Evolutionary conservation across 2,797 vertebrate species (phyloP).

Genomic region (Cichlasoma orientale): DNA sequence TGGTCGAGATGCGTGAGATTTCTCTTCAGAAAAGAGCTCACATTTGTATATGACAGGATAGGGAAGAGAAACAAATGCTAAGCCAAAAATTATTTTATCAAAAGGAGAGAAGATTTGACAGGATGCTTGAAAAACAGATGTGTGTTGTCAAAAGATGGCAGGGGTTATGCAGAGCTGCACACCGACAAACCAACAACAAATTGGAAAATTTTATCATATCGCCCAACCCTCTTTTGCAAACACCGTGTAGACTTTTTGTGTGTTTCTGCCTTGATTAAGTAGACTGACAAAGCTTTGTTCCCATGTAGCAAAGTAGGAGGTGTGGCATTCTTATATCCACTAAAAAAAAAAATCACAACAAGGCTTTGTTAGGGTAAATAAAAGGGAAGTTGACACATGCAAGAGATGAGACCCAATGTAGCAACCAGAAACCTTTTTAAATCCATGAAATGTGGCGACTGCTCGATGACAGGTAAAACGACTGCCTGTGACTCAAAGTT

Average conservation of each 20-base stretch:
- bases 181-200: not conserved
- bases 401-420: accelerated
- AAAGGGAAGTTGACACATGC: too few species aligned
- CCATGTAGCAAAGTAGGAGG: not conserved
- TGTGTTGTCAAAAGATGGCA: not conserved
- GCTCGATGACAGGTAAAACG: not conserved
- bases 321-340: not conserved
- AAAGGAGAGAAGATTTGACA: not conserved
- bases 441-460: not conserved
- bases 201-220: not conserved
- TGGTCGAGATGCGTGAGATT: constrained; percentile 1
- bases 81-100: not conserved
- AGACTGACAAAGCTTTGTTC: not conserved
- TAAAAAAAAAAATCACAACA: not conserved
- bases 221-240: not conserved
- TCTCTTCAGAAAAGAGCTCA: constrained; percentile 3
- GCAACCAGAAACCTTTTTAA: not conserved
- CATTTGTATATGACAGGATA: constrained; percentile 5
- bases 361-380: not conserved
- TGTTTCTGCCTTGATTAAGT: not conserved
- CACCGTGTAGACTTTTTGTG: not conserved
- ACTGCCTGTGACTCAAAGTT: not conserved
- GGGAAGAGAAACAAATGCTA: constrained; percentile 6
- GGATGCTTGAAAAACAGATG: not conserved
- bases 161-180: not conserved